Conservation (phyloP, 2,888 invertebrate species). For the Campoletis raptor region DNA sequence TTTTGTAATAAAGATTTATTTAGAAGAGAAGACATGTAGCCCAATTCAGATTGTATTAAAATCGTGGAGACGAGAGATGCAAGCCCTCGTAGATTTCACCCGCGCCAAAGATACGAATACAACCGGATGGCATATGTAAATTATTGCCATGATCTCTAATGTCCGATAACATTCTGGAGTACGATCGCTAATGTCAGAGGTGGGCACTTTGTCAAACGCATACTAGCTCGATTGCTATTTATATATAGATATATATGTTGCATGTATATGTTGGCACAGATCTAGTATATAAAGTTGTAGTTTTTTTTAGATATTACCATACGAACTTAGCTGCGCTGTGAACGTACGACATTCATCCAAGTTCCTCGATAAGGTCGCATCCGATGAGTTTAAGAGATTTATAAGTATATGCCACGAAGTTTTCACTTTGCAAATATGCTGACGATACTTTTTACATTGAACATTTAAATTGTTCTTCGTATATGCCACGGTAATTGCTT, state of each 20-base stretch:
- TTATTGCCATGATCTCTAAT: constrained; percentile 65
- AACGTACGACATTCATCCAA: constrained; percentile 14
- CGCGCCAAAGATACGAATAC: constrained; percentile 46
- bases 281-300: constrained; percentile 29
- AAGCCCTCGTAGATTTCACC: constrained; percentile 56
- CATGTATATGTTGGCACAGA: constrained; percentile 34
- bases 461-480: not conserved
- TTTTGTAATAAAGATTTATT: too few relatives aligned
- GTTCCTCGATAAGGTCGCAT: constrained; percentile 31
- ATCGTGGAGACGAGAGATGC: constrained; percentile 33
- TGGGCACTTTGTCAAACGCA: constrained; percentile 63
- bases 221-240: constrained; percentile 19
- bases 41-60: constrained; percentile 48
- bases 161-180: constrained; percentile 64
- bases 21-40: not conserved
- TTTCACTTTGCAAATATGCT: constrained; percentile 11
- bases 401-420: constrained; percentile 5
- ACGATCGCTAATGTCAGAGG: constrained; percentile 67
- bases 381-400: constrained; percentile 45
- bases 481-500: not conserved
- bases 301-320: constrained; percentile 26
- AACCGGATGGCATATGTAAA: constrained; percentile 65
- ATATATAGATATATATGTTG: constrained; percentile 16
- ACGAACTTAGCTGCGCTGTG: constrained; percentile 9
- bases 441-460: not conserved